Conservation (phyloP, 2,113 vertebrate species). For the Fulica atra region DNA sequence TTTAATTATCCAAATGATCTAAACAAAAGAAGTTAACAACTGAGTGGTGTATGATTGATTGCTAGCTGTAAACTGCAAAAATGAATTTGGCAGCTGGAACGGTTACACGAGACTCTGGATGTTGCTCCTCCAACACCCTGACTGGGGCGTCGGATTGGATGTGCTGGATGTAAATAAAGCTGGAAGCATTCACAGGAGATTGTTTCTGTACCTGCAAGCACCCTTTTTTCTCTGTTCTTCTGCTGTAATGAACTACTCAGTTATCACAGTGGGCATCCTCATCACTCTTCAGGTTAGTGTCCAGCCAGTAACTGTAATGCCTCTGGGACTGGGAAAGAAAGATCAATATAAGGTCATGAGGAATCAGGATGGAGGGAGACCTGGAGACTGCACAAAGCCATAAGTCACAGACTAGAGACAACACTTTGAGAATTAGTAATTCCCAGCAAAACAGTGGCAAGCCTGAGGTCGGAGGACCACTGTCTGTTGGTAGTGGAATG, state of each 20-base stretch:
- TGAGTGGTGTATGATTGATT: constrained; percentile 1
- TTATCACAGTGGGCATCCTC: neutral
- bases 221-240: neutral
- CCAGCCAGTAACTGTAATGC: neutral
- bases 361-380: neutral
- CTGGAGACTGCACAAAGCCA: neutral
- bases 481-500: neutral
- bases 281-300: neutral
- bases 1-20: constrained; percentile 63
- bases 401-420: neutral
- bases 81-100: constrained; percentile 30
- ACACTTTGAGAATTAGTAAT: neutral
- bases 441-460: neutral
- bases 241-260: neutral
- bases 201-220: neutral
- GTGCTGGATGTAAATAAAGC: neutral
- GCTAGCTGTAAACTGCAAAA: constrained; percentile 46
- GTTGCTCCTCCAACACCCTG: neutral
- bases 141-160: neutral
- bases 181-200: neutral
- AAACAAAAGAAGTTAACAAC: constrained; percentile 52
- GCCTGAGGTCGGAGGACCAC: neutral
- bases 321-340: neutral
- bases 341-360: neutral
- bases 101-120: neutral